Evolutionary conservation across 2,113 vertebrate genomes (phyloP).

Genomic region (Sceloporus undulatus): DNA sequence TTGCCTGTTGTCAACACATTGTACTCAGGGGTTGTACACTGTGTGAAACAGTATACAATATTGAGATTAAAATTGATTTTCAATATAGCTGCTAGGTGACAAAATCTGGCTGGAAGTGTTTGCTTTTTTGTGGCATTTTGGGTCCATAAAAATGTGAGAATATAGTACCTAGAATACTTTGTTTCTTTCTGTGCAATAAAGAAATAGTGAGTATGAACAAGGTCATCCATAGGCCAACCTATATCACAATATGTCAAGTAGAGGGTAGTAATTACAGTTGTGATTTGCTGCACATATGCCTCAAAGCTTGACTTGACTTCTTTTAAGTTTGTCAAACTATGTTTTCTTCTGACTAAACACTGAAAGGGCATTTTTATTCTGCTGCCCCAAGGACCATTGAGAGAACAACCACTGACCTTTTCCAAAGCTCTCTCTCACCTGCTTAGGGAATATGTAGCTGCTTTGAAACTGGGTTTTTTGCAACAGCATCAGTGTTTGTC

Average conservation of each 20-base stretch:
- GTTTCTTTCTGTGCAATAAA: not conserved
- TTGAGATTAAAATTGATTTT: not conserved
- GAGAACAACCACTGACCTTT: constrained; percentile 31
- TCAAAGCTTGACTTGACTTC: not conserved
- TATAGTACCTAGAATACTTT: not conserved
- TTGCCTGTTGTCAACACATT: too few species aligned
- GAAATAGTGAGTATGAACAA: not conserved
- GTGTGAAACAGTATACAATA: not conserved
- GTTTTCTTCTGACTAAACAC: constrained; percentile 14
- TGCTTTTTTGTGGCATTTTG: not conserved
- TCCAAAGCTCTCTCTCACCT: constrained; percentile 5
- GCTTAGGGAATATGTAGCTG: not conserved
- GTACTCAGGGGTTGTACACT: too few species aligned
- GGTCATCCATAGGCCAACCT: not conserved
- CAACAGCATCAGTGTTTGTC: not conserved
- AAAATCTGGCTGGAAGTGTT: not conserved
- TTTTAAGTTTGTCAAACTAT: not conserved
- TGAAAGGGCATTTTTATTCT: constrained; percentile 26
- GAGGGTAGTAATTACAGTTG: not conserved
- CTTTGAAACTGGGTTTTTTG: not conserved
- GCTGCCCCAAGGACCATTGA: not conserved
- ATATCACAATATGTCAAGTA: not conserved
- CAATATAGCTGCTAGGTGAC: not conserved
- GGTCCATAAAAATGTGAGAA: not conserved
- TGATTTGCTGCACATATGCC: not conserved